Conservation (phyloP, 2,888 invertebrate species). For the Asteroscopus sphinx region DNA sequence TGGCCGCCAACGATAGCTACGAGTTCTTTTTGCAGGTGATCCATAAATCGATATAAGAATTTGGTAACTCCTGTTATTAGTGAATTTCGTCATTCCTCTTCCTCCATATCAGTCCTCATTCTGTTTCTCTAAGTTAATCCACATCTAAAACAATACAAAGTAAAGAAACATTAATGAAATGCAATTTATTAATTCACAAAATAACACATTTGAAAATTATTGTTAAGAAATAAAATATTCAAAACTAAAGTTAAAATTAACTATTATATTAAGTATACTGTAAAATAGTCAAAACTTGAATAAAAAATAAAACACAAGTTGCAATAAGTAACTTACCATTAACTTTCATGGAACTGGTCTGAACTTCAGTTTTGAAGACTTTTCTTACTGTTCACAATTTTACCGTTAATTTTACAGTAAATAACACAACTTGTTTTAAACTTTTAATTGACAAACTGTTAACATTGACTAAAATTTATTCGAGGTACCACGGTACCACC, state of each 20-base stretch:
- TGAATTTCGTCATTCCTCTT: slow-evolving; percentile 11
- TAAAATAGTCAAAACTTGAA: background rate
- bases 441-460: slow-evolving; percentile 69
- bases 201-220: no score
- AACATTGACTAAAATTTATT: slow-evolving; percentile 60
- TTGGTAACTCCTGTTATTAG: slow-evolving; percentile 15
- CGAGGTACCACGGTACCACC: slow-evolving; percentile 63
- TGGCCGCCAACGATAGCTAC: slow-evolving; percentile 20
- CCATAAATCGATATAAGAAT: slow-evolving; percentile 12
- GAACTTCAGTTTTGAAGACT: slow-evolving; percentile 36
- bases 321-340: slow-evolving; percentile 44
- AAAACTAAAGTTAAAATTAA: background rate
- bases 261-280: background rate
- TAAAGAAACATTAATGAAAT: background rate
- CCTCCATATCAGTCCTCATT: slow-evolving; percentile 1
- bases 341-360: slow-evolving; percentile 44
- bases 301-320: slow-evolving; percentile 15
- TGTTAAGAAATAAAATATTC: no score
- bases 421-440: slow-evolving; percentile 69
- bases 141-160: slow-evolving; percentile 49
- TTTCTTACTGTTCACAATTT: slow-evolving; percentile 63
- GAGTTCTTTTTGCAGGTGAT: slow-evolving; percentile 9
- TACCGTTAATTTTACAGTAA: slow-evolving; percentile 71
- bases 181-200: no score
- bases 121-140: slow-evolving; percentile 10